Conservation (phyloP, 1,140 invertebrate genomes). For the Drosophila saltans region DNA sequence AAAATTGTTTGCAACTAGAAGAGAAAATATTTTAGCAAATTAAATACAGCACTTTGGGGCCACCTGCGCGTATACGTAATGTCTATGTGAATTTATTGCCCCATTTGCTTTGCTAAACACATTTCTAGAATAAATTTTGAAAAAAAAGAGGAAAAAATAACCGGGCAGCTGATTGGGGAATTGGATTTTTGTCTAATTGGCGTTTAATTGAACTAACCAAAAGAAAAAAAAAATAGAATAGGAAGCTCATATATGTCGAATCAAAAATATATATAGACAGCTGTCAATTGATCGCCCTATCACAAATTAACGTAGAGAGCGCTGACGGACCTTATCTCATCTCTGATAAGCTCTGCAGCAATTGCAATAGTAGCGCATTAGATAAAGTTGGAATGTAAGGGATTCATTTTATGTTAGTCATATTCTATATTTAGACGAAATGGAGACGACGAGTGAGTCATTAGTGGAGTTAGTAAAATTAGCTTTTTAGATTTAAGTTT, state of each 20-base stretch:
- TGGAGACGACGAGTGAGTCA: too few relatives aligned
- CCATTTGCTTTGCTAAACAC: constrained; percentile 58
- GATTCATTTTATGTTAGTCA: constrained; percentile 24
- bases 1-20: constrained; percentile 27
- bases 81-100: constrained; percentile 66
- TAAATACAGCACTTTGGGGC: constrained; percentile 53
- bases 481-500: too few relatives aligned
- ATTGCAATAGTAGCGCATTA: neutral
- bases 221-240: constrained; percentile 4
- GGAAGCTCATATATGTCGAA: neutral
- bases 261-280: constrained; percentile 1
- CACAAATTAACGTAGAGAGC: neutral
- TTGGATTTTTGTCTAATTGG: constrained; percentile 50
- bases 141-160: neutral
- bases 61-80: constrained; percentile 81
- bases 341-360: constrained; percentile 30
- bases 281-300: constrained; percentile 31
- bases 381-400: constrained; percentile 34
- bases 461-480: too few relatives aligned
- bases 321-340: constrained; percentile 23
- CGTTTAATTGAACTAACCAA: constrained; percentile 58
- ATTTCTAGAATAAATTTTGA: constrained; percentile 25
- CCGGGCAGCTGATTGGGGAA: constrained; percentile 1
- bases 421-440: neutral
- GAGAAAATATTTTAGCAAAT: constrained; percentile 66